Conservation (phyloP, 2,888 invertebrate species). For the Gasteruption jaculator region DNA sequence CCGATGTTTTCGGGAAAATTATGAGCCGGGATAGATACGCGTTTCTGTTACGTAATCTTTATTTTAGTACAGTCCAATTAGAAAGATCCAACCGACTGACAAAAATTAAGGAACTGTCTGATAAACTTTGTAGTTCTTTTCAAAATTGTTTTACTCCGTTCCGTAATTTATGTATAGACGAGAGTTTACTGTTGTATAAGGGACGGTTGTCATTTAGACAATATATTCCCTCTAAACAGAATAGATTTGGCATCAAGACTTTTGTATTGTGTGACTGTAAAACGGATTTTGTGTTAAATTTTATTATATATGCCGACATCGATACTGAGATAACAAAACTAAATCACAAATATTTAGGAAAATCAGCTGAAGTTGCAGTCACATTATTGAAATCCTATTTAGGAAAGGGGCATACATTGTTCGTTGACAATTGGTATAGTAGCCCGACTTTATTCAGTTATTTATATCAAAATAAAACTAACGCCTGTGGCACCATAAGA, state of each 20-base stretch:
- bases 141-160: constrained; percentile 12
- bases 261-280: constrained; percentile 12
- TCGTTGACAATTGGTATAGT: constrained; percentile 11
- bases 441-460: constrained; percentile 1
- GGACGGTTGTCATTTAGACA: constrained; percentile 5
- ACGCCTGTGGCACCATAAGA: constrained; percentile 8
- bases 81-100: too few species aligned
- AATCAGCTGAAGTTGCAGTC: constrained; percentile 10
- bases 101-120: too few species aligned
- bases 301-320: constrained; percentile 8
- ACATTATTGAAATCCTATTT: constrained; percentile 7
- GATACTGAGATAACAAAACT: constrained; percentile 9
- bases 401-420: constrained; percentile 11
- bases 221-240: constrained; percentile 4
- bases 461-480: constrained; percentile 9
- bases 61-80: too few species aligned
- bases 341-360: constrained; percentile 6
- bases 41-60: constrained; percentile 8
- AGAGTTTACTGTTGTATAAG: constrained; percentile 5
- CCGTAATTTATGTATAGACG: constrained; percentile 12
- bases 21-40: constrained; percentile 14
- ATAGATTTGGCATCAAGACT: constrained; percentile 9
- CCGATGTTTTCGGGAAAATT: constrained; percentile 14
- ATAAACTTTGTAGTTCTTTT: too few species aligned
- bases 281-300: constrained; percentile 10